Percentiles rank a stretch among this genome's conserved stretches.
Conservation (phyloP, 2,888 invertebrate genomes). For the Meliscaeva auricollis region DNA sequence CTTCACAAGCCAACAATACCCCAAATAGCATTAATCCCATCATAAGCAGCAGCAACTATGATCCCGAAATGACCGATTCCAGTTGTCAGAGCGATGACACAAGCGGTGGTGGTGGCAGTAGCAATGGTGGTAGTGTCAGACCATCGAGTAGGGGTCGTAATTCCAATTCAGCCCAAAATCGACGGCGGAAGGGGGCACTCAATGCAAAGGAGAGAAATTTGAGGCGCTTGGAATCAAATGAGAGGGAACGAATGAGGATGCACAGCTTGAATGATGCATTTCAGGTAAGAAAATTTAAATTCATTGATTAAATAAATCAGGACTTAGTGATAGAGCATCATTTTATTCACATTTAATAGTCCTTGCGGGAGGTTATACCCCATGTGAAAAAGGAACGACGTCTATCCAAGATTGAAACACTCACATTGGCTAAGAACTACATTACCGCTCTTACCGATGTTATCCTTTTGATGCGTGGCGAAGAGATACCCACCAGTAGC, state of each 20-base stretch:
- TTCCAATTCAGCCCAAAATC: conserved; percentile 81
- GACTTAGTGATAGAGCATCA: no score
- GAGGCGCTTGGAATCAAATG: conserved; percentile 94
- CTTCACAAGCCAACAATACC: conserved; percentile 81
- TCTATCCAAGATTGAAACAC: conserved; percentile 94
- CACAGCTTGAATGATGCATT: conserved; percentile 96
- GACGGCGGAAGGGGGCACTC: conserved; percentile 90
- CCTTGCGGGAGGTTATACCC: conserved; percentile 93
- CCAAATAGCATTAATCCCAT: conserved; percentile 79
- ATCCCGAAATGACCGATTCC: conserved; percentile 84
- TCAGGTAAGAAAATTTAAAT: conserved; percentile 86
- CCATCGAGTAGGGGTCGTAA: conserved; percentile 81
- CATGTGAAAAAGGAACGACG: conserved; percentile 93
- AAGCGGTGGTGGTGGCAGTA: conserved; percentile 83
- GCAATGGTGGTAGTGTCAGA: conserved; percentile 81
- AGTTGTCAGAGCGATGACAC: conserved; percentile 84
- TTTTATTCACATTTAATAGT: conserved; percentile 84
- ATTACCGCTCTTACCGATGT: conserved; percentile 95
- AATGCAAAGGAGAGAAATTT: conserved; percentile 94
- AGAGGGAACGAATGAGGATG: conserved; percentile 96
- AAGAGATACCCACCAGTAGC: conserved; percentile 77
- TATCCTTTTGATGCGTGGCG: conserved; percentile 90
- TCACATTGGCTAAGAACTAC: conserved; percentile 95
- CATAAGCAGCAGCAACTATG: conserved; percentile 81
- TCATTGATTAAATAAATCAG: conserved; percentile 5